Percentiles rank a stretch among this genome's conserved stretches.
Evolutionary conservation across 2,888 invertebrate species (phyloP).

Genomic region (Troilus luridus): DNA sequence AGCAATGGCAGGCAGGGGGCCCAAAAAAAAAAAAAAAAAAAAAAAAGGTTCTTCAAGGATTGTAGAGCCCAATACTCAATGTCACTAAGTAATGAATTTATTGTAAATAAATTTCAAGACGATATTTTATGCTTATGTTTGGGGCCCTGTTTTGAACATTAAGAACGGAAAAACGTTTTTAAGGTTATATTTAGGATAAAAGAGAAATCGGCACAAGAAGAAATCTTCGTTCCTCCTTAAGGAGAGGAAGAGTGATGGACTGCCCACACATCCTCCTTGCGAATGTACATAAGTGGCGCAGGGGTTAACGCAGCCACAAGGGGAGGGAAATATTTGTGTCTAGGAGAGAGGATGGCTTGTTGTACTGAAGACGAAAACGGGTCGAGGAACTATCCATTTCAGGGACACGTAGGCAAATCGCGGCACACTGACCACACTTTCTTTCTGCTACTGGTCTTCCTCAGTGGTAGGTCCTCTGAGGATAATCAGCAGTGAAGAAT

Average conservation of each 20-base stretch:
- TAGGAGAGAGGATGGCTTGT: not conserved
- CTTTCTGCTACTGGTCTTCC: not conserved
- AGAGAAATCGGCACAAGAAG: constrained; percentile 35
- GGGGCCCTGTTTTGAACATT: not conserved
- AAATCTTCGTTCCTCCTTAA: not conserved
- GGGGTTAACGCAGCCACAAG: not conserved
- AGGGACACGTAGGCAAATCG: constrained; percentile 45
- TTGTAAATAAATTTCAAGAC: too few relatives aligned
- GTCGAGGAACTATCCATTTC: constrained; percentile 17
- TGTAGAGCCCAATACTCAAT: too few relatives aligned
- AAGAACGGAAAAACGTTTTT: not conserved
- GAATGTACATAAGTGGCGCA: constrained; percentile 11
- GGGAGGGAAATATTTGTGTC: constrained; percentile 14
- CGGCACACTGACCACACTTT: constrained; percentile 48
- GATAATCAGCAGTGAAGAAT: not conserved
- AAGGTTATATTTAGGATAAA: not conserved
- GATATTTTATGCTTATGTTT: too few relatives aligned
- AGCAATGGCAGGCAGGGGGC: too few relatives aligned
- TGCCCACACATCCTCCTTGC: not conserved
- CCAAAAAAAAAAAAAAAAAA: too few relatives aligned
- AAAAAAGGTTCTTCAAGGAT: too few relatives aligned
- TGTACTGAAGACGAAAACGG: constrained; percentile 41
- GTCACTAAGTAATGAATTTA: too few relatives aligned
- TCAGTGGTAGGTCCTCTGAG: not conserved
- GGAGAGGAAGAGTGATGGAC: constrained; percentile 29